Base-by-base conservation (phyloP, 2,113 vertebrate species). In the Uria lomvia region DNA sequence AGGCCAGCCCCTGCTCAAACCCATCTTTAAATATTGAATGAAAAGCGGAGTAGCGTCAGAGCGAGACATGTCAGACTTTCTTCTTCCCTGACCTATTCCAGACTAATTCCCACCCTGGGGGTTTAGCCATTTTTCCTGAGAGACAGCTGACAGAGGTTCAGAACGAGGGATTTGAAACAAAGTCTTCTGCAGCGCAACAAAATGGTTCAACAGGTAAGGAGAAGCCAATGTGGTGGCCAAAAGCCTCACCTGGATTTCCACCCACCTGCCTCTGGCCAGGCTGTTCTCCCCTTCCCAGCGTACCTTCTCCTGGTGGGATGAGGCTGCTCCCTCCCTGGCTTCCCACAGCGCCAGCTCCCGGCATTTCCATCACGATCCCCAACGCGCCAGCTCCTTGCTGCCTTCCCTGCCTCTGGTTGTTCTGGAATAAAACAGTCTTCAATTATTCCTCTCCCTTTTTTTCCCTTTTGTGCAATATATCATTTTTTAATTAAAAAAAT, bases 401-500 rank as follows among this genome's bases (percentile, higher is more conserved):
- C 84, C 70, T 94, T 87, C 62, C 29, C 73, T 82, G 92, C 95
- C 92, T 93, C 16, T 2, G 93, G 86, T 95, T 20, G 63, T 95
- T 79, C 22, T 94, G 81, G 95, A 96, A 70, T 96, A 95, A 96
- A 96, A 73, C 67, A 95, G 73, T 95, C 91, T 92, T 94, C 86
- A 98, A 95, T 97, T 97, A 97, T 93, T 97, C 90, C 81, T 97
- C 68, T 96, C 94, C 92, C 60, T 81, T 81, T 77, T 55, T 1
- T 1, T 36, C 58, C 11, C 77, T 22, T 83, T 95, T 59, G 84
- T 66, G 78, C 95, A 45, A 92, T 94, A 86, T 94, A 92, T 98
- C 97, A 97, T 97, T 98, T 98, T 97, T 98, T 98, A 98, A 98
- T 98, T 98, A 94, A 98, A 97, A 97, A 98, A 97, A 96, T 86